Base-by-base conservation (phyloP, 2,113 vertebrate genomes). In the Peucedramus taeniatus region DNA sequence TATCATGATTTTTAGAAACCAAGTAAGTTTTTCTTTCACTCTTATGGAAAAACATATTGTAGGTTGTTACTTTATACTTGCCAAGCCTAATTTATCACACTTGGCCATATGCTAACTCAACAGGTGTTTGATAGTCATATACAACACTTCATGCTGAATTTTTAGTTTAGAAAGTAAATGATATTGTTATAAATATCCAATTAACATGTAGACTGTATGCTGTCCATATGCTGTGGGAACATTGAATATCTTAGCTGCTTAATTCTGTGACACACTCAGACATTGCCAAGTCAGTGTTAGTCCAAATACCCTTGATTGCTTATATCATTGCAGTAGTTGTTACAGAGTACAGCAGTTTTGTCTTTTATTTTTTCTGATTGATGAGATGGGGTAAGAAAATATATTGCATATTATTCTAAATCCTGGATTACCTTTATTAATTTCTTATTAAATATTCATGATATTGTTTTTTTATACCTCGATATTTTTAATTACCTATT, bases 1-100 rank as follows among this genome's bases (percentile, higher is more conserved):
- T 50, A 99, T 99, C 60, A 99, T 99, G 99, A 99, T 99, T 97
- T 99, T 99, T 97, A 99, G 99, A 95, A 99, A 99, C 95, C 99
- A 99, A 98, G 99, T 99, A 98, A 97, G 97, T 98, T 94, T 72
- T 69, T 81, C 60, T 90, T 91, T 76, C 66, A 42, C 31, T 87
- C 35, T 51, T 65, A 50, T 20, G 40, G 44, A 79, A 23, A 90
- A 87, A 30, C 35, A 19, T 88, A 74, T 8, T 68, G 61, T 71
- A 60, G 30, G 39, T 92, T 61, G 77, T 94, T 89, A 31, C 64
- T 93, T 94, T 57, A 65, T 81, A 42, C 63, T 91, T 95, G 71
- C 65, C 49, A 90, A 92, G 44, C 40, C 76, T 65, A 35, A 72
- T 85, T 88, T 87, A 69, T 91, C 28, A 3, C 69, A 42, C n/a